Conservation (phyloP, 2,888 invertebrate genomes). For the Kryphioiulus occultus region DNA sequence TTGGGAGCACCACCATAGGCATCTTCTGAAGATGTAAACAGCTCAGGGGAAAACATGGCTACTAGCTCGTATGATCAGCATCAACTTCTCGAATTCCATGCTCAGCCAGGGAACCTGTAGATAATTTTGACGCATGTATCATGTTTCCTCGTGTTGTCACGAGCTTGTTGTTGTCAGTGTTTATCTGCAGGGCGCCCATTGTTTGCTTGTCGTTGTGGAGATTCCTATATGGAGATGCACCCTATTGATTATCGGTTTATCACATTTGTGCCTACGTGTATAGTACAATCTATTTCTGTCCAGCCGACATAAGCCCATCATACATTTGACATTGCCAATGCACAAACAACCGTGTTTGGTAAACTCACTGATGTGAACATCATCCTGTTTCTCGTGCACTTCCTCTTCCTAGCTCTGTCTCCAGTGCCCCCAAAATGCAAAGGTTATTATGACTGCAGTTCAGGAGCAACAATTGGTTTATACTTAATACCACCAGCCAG, state of each 20-base stretch:
- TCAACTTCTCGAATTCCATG: no score
- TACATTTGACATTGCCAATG: neutral
- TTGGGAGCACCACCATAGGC: no score
- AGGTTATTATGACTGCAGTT: neutral
- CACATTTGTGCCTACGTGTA: neutral
- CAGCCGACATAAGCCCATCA: neutral
- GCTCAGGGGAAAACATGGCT: no score
- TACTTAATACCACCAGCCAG: neutral
- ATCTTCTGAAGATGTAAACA: no score
- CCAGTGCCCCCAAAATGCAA: neutral
- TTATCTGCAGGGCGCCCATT: conserved; percentile 20
- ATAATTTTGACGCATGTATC: neutral
- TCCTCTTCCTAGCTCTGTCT: neutral
- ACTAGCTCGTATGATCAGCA: no score
- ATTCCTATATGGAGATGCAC: conserved; percentile 30
- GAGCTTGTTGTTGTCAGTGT: conserved; percentile 17
- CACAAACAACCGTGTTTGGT: neutral
- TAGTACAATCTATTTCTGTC: conserved; percentile 12
- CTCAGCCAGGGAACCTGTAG: neutral
- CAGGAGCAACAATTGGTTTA: conserved; percentile 27
- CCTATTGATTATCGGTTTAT: conserved; percentile 39
- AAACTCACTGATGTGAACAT: neutral
- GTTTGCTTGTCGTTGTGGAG: conserved; percentile 24
- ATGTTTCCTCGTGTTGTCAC: neutral
- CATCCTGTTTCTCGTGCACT: neutral